Evolutionary conservation across 2,113 vertebrate species (phyloP).

Genomic region (Thinocorus orbignyianus): DNA sequence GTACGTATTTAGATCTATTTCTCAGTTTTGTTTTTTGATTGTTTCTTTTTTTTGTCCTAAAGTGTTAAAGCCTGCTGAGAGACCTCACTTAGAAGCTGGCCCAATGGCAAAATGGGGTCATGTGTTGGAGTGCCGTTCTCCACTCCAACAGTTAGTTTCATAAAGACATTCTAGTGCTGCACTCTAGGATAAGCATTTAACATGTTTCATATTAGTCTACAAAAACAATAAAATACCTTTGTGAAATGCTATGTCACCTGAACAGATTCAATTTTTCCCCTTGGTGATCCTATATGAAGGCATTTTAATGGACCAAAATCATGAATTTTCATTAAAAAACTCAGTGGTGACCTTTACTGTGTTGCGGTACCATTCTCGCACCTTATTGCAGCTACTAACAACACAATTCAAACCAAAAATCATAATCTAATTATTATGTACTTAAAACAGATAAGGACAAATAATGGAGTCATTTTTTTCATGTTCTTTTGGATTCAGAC

Average conservation of each 20-base stretch:
- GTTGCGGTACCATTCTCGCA: neutral
- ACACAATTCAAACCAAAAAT: neutral
- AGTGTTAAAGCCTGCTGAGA: neutral
- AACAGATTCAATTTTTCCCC: neutral
- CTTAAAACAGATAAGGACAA: neutral
- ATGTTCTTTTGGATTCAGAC: neutral
- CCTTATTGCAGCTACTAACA: neutral
- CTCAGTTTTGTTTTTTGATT: neutral
- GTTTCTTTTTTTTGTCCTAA: neutral
- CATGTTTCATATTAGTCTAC: neutral
- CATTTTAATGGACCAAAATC: neutral
- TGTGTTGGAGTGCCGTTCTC: neutral
- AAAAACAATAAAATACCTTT: neutral
- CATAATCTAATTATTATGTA: neutral
- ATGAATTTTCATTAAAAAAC: neutral
- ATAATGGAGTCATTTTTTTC: neutral
- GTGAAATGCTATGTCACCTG: neutral
- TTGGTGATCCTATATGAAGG: neutral
- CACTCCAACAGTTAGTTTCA: neutral
- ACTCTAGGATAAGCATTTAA: neutral
- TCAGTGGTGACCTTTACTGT: neutral
- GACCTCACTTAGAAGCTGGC: neutral
- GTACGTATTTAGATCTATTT: neutral
- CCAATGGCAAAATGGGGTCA: neutral
- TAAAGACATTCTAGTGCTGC: neutral